A percentile compares a stretch with the other conserved stretches of the same genome.
Evolutionary conservation across 1,140 invertebrate genomes (phyloP).

Genomic region (Platyscapa corneri): DNA sequence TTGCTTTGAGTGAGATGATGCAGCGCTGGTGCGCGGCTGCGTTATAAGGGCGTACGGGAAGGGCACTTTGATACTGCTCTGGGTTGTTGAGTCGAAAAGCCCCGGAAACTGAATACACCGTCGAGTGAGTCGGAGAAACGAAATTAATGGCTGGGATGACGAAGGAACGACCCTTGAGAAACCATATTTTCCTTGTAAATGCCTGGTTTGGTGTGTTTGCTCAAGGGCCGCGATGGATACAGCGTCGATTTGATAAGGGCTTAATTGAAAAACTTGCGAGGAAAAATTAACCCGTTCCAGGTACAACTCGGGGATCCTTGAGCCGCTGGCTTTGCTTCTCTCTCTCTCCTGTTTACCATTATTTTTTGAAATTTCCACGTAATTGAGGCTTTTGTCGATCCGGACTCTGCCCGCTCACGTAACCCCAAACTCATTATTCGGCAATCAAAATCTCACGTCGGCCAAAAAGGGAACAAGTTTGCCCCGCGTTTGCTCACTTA

Average conservation of each 20-base stretch:
- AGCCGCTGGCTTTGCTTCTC: neutral
- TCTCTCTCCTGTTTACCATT: neutral
- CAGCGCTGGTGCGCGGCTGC: too few relatives aligned
- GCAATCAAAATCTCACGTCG: too few relatives aligned
- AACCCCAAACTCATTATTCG: too few relatives aligned
- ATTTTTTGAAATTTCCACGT: too few relatives aligned
- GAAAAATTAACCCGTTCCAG: neutral
- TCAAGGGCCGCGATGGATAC: neutral
- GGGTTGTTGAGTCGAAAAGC: neutral
- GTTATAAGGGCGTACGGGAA: too few relatives aligned
- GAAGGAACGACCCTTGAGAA: neutral
- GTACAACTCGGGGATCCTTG: neutral
- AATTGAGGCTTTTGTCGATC: too few relatives aligned
- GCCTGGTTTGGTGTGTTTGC: neutral
- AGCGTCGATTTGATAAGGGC: neutral
- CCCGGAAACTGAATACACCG: neutral
- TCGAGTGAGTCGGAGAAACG: neutral
- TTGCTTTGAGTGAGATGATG: too few relatives aligned
- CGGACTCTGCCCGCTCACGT: too few relatives aligned
- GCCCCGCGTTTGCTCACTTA: too few relatives aligned
- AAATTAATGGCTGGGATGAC: conserved; percentile 12
- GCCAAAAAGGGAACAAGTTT: too few relatives aligned
- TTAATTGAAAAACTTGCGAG: conserved; percentile 17
- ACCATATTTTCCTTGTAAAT: conserved; percentile 20
- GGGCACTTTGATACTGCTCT: neutral